These are phyloP conservation scores for Amazona finschi DNA, from an alignment of 2,797 vertebrate species.

Conservation along the genomic window DNA sequence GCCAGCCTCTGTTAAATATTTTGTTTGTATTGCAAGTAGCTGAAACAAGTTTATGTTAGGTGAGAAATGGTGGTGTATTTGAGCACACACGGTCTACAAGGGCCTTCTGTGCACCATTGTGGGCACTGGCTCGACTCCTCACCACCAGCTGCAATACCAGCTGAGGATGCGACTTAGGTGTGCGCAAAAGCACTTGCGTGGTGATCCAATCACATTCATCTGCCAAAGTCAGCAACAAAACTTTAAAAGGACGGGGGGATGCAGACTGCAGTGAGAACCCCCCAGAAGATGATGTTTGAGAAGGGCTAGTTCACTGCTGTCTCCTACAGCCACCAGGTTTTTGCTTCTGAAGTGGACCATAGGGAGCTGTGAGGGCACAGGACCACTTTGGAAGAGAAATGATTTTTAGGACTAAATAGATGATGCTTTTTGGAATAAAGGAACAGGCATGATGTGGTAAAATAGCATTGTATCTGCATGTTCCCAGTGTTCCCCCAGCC, in stretches of 20 bases:
- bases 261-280: background rate
- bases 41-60: background rate
- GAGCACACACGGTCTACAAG: rapidly evolving
- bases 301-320: background rate
- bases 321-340: background rate
- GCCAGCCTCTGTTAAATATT: background rate
- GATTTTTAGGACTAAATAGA: background rate
- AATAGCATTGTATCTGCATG: background rate
- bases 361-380: background rate
- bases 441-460: background rate
- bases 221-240: background rate
- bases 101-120: background rate
- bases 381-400: background rate
- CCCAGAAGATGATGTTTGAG: background rate
- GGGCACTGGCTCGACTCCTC: background rate
- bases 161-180: background rate
- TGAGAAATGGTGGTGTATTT: background rate
- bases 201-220: rapidly evolving
- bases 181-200: rapidly evolving
- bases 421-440: background rate
- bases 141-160: background rate
- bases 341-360: background rate
- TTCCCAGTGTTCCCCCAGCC: background rate
- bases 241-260: background rate
- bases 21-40: background rate